phyloP scores from a whole-genome alignment of 1,140 invertebrate genomes.

The Zeugodacus cucurbitae region DNA sequence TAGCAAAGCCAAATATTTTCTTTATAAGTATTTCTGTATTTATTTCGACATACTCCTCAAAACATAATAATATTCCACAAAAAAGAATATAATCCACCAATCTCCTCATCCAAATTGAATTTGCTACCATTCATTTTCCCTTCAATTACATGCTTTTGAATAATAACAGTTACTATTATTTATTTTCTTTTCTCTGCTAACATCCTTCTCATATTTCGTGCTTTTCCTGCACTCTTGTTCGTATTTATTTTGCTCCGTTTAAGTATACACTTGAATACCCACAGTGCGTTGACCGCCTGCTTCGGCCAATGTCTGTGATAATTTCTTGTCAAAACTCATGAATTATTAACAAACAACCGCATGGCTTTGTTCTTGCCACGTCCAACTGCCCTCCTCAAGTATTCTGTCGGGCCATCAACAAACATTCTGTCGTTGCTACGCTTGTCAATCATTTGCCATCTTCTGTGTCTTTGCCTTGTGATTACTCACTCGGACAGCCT shows the following conservation, averaged over 20 bases:
- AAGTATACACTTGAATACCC: not conserved
- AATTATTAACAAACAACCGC: not conserved
- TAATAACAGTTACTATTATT: no score
- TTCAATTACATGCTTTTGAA: no score
- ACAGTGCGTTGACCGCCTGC: not conserved
- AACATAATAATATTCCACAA: not conserved
- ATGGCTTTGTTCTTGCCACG: not conserved
- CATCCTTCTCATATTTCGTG: no score
- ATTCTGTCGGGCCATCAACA: not conserved
- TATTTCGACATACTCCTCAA: not conserved
- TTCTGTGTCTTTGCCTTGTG: not conserved
- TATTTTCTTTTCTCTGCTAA: no score
- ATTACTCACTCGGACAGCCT: not conserved
- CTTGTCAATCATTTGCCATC: conserved; percentile 28
- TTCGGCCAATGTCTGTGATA: not conserved
- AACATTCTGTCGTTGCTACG: not conserved
- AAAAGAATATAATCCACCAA: no score
- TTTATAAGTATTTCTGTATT: not conserved
- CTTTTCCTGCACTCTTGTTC: no score
- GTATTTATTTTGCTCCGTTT: no score
- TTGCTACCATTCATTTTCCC: no score
- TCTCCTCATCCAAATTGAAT: no score
- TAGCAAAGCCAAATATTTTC: not conserved
- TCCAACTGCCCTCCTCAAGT: not conserved
- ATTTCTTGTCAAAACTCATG: conserved; percentile 3